Base-by-base conservation (phyloP, 2,113 vertebrate genomes). In the Myotis yumanensis region DNA sequence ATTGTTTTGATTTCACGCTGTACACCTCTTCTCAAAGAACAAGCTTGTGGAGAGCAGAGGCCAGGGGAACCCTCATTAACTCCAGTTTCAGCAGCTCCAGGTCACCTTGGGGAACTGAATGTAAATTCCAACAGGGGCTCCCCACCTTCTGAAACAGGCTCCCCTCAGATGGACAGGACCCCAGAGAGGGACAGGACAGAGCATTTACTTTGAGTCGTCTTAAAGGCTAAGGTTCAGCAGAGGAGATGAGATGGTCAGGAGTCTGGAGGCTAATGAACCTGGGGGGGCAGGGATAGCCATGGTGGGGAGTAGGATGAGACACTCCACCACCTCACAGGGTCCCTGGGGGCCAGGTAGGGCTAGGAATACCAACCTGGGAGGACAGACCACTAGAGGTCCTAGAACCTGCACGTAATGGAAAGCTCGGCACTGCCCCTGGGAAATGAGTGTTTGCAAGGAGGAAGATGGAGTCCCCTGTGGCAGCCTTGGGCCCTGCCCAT, bases 351-450 rank as follows among this genome's bases (percentile, higher is more conserved):
- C 64, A 87, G 59, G 59, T n/a, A 62, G 37, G 18, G 30, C 18
- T 73, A 89, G 64, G 66, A 80, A 62, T 68, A 14, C 57, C 37
- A 68, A 69, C 62, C 20, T 25, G 2, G 72, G 46, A 88, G 62
- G n/a, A 54, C 14, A 46, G 48, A 92, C 71, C 62, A 76, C 59
- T 0, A 22, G 48, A 85, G 66, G 88, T 76, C 77, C 54, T 79
- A 32, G 73, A 92, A 96, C 37, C 43, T 73, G 32, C 4, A 64
- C 0, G 66, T 83, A 89, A 92, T 96, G 96, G 96, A 96, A 97
- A 97, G 76, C 69, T 97, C 68, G 18, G 73, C 1, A 11, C 43
- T 14, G 11, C 86, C 52, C 28, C 54, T 28, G 71, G 86, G 66
- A 95, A 96, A 95, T 54, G 23, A 66, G 43, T 77, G 82, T 94